Base-by-base conservation (phyloP, 2,113 vertebrate genomes). In the Notothenia coriiceps region DNA sequence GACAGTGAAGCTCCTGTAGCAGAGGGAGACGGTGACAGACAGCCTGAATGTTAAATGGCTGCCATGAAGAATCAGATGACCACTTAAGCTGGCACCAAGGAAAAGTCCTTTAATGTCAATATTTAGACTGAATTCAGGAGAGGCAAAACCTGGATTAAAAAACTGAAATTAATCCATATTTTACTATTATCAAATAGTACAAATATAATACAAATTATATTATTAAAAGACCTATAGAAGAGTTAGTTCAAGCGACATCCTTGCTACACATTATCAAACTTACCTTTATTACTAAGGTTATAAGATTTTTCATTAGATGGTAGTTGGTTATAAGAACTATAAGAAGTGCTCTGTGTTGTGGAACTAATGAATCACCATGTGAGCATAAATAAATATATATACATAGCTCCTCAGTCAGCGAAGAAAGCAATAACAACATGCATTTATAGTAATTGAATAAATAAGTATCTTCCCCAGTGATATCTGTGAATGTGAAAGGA, bases 61-160 rank as follows among this genome's bases (percentile, higher is more conserved):
- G 75, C 49, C 78, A 81, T 49, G 62, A 83, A 77, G 35, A 55
- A 22, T 64, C 66, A 74, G 56, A 60, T 51, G 51, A 56, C 22
- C 22, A 40, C 29, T 4, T 29, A 29, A 3, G 29, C 29, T 29
- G 29, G 29, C 29, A 29, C 29, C 29, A 29, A 29, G 29, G 29
- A 29, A 4, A 70, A 25, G 17, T 25, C 35, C 14, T 55, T 8
- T 22, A 62, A 62, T 20, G 55, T 74, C 43, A 78, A 72, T 77
- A 76, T 84, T 84, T 77, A 85, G 80, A 70, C 43, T 56, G 13
- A 18, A 59, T 69, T n/a, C 40, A 79, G 47, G 35, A 54, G 40
- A 76, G 10, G 20, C 56, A 47, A 8, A 44, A 5, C 10, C n/a
- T n/a, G n/a, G n/a, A n/a, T n/a, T n/a, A 1, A 50, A 50, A 5